Base-by-base conservation (phyloP, 35 echinoderm and acorn worm genomes). In the Ophiothrix spiculata region DNA sequence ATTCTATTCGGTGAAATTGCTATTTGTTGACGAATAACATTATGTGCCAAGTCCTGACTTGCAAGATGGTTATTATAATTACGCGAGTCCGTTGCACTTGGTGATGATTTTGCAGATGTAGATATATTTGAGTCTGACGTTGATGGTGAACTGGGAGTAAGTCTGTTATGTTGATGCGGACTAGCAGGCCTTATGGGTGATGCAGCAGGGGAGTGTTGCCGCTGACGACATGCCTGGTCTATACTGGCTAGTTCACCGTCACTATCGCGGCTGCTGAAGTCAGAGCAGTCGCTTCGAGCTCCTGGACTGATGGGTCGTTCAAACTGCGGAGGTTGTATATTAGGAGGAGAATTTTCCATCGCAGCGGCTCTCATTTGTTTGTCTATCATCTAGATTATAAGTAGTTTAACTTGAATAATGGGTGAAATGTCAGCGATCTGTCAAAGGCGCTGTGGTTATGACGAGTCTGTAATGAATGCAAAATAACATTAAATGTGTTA, bases 161-260 rank as follows among this genome's bases (percentile, higher is more conserved):
- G 60, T 69, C 60, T 28, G 29, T 69, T 69, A 69, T 69, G 60
- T n/a, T n/a, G n/a, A n/a, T n/a, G n/a, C n/a, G n/a, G n/a, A n/a
- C n/a, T n/a, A 49, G 42, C 42, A 2, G 60, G 60, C 3, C 60
- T 69, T 15, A 25, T 15, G 2, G 60, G 60, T n/a, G 4, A 2
- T 69, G 60, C 16, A 25, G 29, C 4, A 2, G 60, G 60, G 3
- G 60, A 69, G 3, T 69, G 60, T 6, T 6, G 60, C 8, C 29
- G 60, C 23, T 10, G 60, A 69, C 29, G 60, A 12, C 6, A 25
- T 4, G 16, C 16, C 16, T 28, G 4, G 17, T 69, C 60, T 28
- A 69, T 69, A 28, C 3, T 69, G 60, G 17, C 60, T 15, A 25
- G 60, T 69, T n/a, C 60, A 15, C 60, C 60, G 60, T 69, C 60